These are phyloP conservation scores for Ectemnius cavifrons DNA, from an alignment of 2,888 invertebrate species.

Conservation along the genomic window DNA sequence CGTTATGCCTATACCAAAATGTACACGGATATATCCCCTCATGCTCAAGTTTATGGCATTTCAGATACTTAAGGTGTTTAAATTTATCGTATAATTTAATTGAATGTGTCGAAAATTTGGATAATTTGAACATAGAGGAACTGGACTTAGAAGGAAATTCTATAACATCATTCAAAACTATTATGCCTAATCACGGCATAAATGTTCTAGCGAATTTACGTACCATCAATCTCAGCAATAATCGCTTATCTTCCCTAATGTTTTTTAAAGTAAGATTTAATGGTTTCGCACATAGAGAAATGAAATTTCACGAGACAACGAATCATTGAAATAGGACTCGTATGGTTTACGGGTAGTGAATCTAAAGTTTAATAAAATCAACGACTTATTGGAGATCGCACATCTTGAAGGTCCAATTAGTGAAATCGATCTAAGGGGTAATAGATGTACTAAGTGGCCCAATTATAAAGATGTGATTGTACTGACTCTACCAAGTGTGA, in stretches of 20 bases:
- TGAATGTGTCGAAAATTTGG: constrained; percentile 80
- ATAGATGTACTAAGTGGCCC: constrained; percentile 71
- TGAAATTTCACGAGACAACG: neutral
- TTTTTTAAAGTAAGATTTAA: constrained; percentile 77
- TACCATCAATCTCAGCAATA: constrained; percentile 80
- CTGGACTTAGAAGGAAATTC: constrained; percentile 81
- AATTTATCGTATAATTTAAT: constrained; percentile 83
- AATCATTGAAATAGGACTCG: constrained; percentile 53
- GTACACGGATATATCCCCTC: neutral
- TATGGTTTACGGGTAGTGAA: constrained; percentile 72
- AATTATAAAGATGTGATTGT: constrained; percentile 74
- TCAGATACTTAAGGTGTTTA: constrained; percentile 80
- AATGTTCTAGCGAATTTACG: constrained; percentile 80
- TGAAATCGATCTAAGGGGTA: constrained; percentile 73
- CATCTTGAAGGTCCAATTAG: constrained; percentile 69
- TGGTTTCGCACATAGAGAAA: neutral
- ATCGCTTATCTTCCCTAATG: constrained; percentile 80
- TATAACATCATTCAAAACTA: constrained; percentile 77
- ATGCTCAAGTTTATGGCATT: too few species aligned
- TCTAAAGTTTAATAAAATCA: constrained; percentile 72
- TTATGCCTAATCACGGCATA: constrained; percentile 76
- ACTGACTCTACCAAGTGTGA: constrained; percentile 70
- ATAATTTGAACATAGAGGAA: constrained; percentile 79
- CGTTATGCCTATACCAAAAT: neutral
- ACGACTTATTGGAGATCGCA: constrained; percentile 73